phyloP scores from a whole-genome alignment of 2,113 vertebrate species.

The Arizona elegans region DNA sequence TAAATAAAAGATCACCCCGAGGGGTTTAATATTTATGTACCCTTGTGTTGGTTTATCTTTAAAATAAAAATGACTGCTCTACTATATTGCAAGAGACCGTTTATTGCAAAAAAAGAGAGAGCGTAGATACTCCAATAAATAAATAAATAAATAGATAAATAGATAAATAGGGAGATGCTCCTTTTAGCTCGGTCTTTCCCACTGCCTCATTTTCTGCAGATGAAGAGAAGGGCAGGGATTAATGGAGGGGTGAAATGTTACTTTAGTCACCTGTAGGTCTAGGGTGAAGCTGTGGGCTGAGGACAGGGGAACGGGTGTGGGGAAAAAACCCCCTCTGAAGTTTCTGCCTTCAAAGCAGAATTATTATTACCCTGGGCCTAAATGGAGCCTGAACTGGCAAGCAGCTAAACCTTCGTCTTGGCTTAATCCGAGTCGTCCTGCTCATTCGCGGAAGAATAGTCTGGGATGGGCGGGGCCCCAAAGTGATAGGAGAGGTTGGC shows the following conservation, averaged over 20 bases:
- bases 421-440: background rate
- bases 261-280: no score
- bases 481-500: conserved; percentile 12
- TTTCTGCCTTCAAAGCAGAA: background rate
- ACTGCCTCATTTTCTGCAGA: background rate
- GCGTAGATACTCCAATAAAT: background rate
- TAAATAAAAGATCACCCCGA: conserved; percentile 2
- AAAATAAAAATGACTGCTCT: conserved; percentile 41
- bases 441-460: conserved; percentile 27
- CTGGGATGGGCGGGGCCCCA: background rate
- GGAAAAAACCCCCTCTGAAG: no score
- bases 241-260: background rate
- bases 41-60: background rate
- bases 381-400: background rate
- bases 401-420: background rate
- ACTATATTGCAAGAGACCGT: conserved; percentile 52
- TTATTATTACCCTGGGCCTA: no score
- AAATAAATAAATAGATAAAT: background rate
- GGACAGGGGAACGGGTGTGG: background rate
- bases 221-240: background rate
- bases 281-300: background rate
- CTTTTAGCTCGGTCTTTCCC: background rate
- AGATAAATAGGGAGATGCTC: background rate
- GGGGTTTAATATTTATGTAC: conserved; percentile 19
- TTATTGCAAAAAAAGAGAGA: conserved; percentile 42